Evolutionary conservation across 1,140 invertebrate species (phyloP).

Genomic region (Spodoptera frugiperda): DNA sequence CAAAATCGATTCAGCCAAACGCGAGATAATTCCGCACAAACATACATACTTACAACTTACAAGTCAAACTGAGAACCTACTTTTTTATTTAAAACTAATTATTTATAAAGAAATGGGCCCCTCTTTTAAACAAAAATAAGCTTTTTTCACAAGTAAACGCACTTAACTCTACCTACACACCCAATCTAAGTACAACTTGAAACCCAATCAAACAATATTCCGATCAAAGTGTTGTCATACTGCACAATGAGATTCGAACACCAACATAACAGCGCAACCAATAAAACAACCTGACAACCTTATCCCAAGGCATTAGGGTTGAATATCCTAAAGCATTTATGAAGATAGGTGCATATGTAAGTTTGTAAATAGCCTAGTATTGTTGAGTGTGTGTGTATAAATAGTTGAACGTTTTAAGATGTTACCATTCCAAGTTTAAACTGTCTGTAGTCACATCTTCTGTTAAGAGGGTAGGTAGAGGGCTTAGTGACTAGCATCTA

Average conservation of each 20-base stretch:
- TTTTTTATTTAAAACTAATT: too few species aligned
- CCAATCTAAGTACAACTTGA: too few species aligned
- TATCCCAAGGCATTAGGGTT: constrained; percentile 20
- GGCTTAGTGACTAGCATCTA: too few species aligned
- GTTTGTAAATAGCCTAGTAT: constrained; percentile 53
- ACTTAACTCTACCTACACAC: too few species aligned
- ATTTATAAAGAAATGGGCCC: too few species aligned
- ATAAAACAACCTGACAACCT: not conserved
- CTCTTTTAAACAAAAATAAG: too few species aligned
- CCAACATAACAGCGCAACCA: constrained; percentile 1
- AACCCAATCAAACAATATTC: not conserved
- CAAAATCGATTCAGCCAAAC: too few species aligned
- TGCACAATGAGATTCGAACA: too few species aligned
- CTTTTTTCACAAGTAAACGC: too few species aligned
- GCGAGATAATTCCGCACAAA: too few species aligned
- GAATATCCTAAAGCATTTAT: constrained; percentile 21
- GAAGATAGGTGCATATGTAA: not conserved
- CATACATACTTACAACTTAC: too few species aligned
- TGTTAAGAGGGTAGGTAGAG: constrained; percentile 34
- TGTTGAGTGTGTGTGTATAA: constrained; percentile 66
- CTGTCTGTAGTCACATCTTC: constrained; percentile 22
- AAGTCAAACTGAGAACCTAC: too few species aligned
- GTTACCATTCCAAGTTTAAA: constrained; percentile 63
- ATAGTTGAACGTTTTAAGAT: constrained; percentile 59
- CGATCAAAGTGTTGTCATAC: constrained; percentile 25